Conservation (phyloP, 2,888 invertebrate species). For the Callyntrura guangdongensis region DNA sequence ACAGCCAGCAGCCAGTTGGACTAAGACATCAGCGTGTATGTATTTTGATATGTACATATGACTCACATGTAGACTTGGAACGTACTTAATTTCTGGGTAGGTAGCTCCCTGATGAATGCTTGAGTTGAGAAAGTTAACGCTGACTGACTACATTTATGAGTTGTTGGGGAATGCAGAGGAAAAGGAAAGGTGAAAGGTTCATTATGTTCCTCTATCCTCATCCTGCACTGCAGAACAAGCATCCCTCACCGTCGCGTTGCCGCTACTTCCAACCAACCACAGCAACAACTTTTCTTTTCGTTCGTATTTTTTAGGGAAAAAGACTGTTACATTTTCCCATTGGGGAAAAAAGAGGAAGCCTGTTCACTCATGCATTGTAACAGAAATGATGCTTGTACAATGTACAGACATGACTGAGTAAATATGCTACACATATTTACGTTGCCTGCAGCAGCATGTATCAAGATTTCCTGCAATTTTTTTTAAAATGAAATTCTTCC, state of each 20-base stretch:
- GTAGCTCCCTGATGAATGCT: constrained; percentile 58
- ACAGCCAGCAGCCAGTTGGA: neutral
- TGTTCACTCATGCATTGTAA: constrained; percentile 56
- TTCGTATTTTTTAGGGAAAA: constrained; percentile 29
- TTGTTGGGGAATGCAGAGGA: constrained; percentile 60
- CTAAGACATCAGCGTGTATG: neutral
- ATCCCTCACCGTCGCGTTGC: neutral
- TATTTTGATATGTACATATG: neutral
- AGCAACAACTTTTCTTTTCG: constrained; percentile 49
- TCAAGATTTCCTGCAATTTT: constrained; percentile 2
- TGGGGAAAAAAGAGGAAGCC: constrained; percentile 58
- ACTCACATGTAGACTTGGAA: neutral
- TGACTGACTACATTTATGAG: constrained; percentile 63
- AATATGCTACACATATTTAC: neutral
- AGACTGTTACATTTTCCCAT: constrained; percentile 51
- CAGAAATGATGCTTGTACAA: neutral
- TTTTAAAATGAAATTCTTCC: constrained; percentile 23
- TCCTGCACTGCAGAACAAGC: constrained; percentile 11
- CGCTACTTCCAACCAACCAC: constrained; percentile 14
- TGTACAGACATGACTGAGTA: constrained; percentile 7
- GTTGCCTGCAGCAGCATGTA: neutral
- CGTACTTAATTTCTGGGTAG: constrained; percentile 48
- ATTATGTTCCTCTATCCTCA: constrained; percentile 45
- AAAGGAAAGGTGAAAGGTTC: constrained; percentile 78
- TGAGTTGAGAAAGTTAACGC: constrained; percentile 64